A percentile compares a stretch with the other conserved stretches of the same genome.
phyloP scores from a whole-genome alignment of 2,888 invertebrate genomes.

The Mythimna impura region DNA sequence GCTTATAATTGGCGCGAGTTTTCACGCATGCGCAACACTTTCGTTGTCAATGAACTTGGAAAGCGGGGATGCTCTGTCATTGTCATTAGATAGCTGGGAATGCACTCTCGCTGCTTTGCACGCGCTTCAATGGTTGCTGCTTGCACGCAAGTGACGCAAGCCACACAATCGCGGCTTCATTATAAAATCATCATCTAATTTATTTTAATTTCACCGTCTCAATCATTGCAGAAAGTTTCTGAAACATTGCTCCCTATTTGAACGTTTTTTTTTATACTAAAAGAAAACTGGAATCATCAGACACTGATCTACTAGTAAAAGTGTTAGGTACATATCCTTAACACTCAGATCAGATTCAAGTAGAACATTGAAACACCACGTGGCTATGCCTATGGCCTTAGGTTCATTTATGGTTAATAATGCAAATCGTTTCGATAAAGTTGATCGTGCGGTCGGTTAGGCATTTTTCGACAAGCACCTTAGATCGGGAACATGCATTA shows the following conservation, averaged over 20 bases:
- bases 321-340: not conserved
- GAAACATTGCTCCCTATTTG: slow-evolving; percentile 17
- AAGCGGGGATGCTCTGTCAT: slow-evolving; percentile 89
- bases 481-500: slow-evolving; percentile 4
- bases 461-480: slow-evolving; percentile 22
- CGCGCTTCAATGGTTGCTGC: slow-evolving; percentile 71
- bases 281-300: slow-evolving; percentile 5
- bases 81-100: slow-evolving; percentile 87
- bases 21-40: slow-evolving; percentile 88
- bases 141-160: slow-evolving; percentile 81
- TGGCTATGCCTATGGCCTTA: not conserved
- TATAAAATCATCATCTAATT: slow-evolving; percentile 55
- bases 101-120: slow-evolving; percentile 87
- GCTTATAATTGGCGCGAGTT: slow-evolving; percentile 84
- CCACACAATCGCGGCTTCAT: slow-evolving; percentile 61
- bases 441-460: slow-evolving; percentile 16
- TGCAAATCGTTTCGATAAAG: slow-evolving; percentile 13
- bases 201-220: slow-evolving; percentile 45
- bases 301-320: not conserved
- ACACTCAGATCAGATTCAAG: slow-evolving; percentile 2
- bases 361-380: not conserved
- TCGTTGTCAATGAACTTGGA: slow-evolving; percentile 90
- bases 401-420: not conserved
- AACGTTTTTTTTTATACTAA: not conserved
- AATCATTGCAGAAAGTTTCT: slow-evolving; percentile 32